Base-by-base conservation (phyloP, 2,797 vertebrate genomes). In the Enoplosus armatus region DNA sequence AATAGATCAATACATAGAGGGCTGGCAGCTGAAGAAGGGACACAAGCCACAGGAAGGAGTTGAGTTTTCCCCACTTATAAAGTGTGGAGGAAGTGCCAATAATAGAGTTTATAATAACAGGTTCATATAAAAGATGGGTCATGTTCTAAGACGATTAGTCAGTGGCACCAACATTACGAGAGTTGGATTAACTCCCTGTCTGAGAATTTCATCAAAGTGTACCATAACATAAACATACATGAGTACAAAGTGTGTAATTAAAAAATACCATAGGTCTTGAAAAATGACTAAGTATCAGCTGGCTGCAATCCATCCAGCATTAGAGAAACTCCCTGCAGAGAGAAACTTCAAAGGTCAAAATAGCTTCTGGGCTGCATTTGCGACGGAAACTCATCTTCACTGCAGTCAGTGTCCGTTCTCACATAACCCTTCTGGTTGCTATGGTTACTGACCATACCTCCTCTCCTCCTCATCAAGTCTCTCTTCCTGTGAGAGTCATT, bases 371-470 rank as follows among this genome's bases (percentile, higher is more conserved):
- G 26, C 69, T 80, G 54, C 54, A 31, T 62, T 80, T 72, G 61
- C 12, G 2, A 59, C 76, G 35, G 72, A 76, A 86, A 83, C 67
- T 83, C 71, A 74, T 87, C 43, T 79, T 83, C 50, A 75, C 64
- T 72, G 58, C 77, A 85, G 75, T 77, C 67, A 51, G 48, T 72
- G 72, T 83, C 80, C 33, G 0, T 59, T 80, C 70, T 86, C 74
- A 63, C 41, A 43, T 62, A 80, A 75, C 60, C 66, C 45, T 31
- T 33, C 33, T 56, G 64, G 88, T 91, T 90, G 41, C 86, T 78
- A 89, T 93, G 83, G 89, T 83, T 89, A 90, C 84, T 66, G 59
- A 70, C 76, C 54, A 60, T 71, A 77, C 60, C 73, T 75, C 84
- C 53, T 77, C 48, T 69, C 31, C 55, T 85, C 67, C 81, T 85